Conservation (phyloP, 2,113 vertebrate species). For the Gambusia holbrooki region DNA sequence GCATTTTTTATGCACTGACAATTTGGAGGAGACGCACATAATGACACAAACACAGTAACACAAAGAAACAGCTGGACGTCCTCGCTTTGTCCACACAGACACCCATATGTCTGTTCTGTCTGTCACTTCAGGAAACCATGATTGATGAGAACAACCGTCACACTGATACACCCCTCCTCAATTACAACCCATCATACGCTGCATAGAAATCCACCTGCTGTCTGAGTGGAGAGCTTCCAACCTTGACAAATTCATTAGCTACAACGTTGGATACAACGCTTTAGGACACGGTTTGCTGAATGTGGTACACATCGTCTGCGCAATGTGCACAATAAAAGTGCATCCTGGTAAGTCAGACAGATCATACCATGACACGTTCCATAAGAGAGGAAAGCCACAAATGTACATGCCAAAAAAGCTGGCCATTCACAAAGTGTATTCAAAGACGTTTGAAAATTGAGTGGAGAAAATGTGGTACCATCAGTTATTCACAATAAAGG, state of each 20-base stretch:
- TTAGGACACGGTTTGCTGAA: background rate
- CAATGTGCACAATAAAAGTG: too few relatives aligned
- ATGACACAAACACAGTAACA: slow-evolving; percentile 1
- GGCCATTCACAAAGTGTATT: too few relatives aligned
- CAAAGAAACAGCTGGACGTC: slow-evolving; percentile 24
- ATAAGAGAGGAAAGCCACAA: too few relatives aligned
- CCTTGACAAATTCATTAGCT: background rate
- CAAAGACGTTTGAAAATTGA: too few relatives aligned
- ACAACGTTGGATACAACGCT: background rate
- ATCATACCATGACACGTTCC: too few relatives aligned
- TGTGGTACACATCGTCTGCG: background rate
- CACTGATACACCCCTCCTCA: slow-evolving; percentile 3
- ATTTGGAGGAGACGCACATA: background rate
- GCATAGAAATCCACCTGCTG: slow-evolving; percentile 12
- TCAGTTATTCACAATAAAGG: too few relatives aligned
- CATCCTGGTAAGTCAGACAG: too few relatives aligned
- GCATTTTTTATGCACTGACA: background rate
- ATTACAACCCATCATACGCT: slow-evolving; percentile 4
- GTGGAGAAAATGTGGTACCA: too few relatives aligned
- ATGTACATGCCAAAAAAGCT: too few relatives aligned
- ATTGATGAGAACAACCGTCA: slow-evolving; percentile 45
- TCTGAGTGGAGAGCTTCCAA: background rate
- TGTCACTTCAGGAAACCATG: slow-evolving; percentile 12
- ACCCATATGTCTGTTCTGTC: slow-evolving; percentile 41
- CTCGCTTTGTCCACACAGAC: slow-evolving; percentile 36